Conservation (phyloP, 2,888 invertebrate genomes). For the Eugnorisma glareosa region DNA sequence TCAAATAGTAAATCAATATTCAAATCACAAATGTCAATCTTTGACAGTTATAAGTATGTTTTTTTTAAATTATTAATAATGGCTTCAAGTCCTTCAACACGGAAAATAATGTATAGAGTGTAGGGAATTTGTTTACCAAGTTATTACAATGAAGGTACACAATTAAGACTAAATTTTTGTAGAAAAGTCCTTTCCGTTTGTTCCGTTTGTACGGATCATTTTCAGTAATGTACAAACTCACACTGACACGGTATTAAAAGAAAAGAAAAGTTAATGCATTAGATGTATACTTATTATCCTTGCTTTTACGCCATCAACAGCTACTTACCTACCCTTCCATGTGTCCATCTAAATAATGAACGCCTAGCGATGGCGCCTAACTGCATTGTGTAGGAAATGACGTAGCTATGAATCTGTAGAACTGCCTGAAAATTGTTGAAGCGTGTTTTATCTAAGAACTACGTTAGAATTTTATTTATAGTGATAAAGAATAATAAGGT, state of each 20-base stretch:
- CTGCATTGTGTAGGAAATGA: constrained; percentile 35
- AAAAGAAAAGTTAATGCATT: neutral
- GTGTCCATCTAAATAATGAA: constrained; percentile 15
- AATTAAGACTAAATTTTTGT: neutral
- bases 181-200: neutral
- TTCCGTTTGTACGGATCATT: neutral
- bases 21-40: neutral
- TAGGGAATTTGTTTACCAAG: neutral
- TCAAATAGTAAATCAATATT: neutral
- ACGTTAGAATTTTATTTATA: neutral
- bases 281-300: neutral
- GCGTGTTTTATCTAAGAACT: neutral
- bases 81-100: neutral
- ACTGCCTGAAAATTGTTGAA: constrained; percentile 1
- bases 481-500: too few species aligned
- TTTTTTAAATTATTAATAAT: neutral
- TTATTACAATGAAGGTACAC: neutral
- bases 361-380: constrained; percentile 32
- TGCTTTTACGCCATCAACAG: neutral
- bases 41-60: neutral
- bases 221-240: neutral
- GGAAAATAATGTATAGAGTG: neutral
- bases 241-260: neutral
- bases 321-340: neutral
- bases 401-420: constrained; percentile 25